Base-by-base conservation (phyloP, 92 coral and sea anemone species). In the Siderastrea siderea region DNA sequence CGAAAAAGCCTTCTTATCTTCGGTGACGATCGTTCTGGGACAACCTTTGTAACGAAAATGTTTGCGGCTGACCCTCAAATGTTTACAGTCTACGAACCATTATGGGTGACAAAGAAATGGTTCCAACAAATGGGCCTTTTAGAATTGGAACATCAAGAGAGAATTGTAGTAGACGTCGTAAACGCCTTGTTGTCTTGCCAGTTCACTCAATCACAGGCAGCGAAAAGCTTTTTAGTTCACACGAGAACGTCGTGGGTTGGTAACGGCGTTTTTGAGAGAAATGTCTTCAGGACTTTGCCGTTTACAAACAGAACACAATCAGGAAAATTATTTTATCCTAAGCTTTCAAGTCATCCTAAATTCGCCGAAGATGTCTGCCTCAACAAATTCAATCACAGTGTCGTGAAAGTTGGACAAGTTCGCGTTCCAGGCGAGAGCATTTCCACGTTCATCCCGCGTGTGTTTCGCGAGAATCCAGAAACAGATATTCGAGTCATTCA, bases 21-120 rank as follows among this genome's bases (percentile, higher is more conserved):
- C 64, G 89, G 89, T 14, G 89, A 85, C 77, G 89, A 85, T 85
- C 89, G 89, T 5, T 85, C 89, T 5, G 89, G 89, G 8, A 85
- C 89, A 58, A 85, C 89, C 2, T 85, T 85, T 45, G 60, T 85
- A 6, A 85, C 89, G 7, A 76, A 78, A 57, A 77, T 85, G 89
- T 85, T 85, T 58, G 83, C 83, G 0, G 84, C 79, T 0, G 89
- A 85, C 47, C 89, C 77, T 11, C 89, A 85, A 44, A 85, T 76
- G 82, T 85, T 85, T 53, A 58, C 84, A 64, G 77, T 85, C 7
- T 85, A 85, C 47, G 89, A 85, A 49, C 89, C 89, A 6, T 54
- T 85, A 13, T 85, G 89, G 89, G 77, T 85, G 44, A 77, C 89
- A 45, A 77, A 85, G 66, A 46, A 48, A 45, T 85, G 89, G 89